phyloP scores from a whole-genome alignment of 1,140 invertebrate genomes.

The Harlomillsia oculata region DNA sequence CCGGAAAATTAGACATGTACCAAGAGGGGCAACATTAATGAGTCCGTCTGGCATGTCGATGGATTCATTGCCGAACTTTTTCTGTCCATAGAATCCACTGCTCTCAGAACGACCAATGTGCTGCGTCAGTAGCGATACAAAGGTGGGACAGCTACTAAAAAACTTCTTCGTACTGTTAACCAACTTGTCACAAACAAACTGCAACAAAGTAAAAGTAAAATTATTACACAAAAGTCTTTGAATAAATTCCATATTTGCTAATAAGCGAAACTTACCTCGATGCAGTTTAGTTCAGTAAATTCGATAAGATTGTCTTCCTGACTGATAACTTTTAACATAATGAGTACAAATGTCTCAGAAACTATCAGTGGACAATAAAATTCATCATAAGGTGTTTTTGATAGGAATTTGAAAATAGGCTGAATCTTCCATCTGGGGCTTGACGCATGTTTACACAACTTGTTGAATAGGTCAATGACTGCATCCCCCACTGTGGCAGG shows the following conservation, averaged over 20 bases:
- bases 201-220: conserved; percentile 1
- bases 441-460: conserved; percentile 14
- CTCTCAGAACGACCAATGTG: conserved; percentile 33
- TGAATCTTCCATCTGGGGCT: conserved; percentile 20
- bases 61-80: conserved; percentile 38
- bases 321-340: conserved; percentile 57
- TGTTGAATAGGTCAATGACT: conserved; percentile 62
- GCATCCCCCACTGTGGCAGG: conserved; percentile 66
- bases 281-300: conserved; percentile 52
- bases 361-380: conserved; percentile 35
- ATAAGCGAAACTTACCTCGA: conserved; percentile 37
- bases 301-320: conserved; percentile 53
- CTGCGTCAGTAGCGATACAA: conserved; percentile 31
- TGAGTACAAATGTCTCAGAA: conserved; percentile 36
- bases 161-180: conserved; percentile 27
- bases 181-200: conserved; percentile 32
- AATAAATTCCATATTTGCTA: neutral
- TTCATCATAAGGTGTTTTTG: conserved; percentile 33
- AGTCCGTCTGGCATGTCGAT: conserved; percentile 52
- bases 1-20: conserved; percentile 39
- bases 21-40: conserved; percentile 79
- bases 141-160: conserved; percentile 33
- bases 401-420: conserved; percentile 30
- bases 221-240: neutral
- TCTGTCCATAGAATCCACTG: conserved; percentile 27